Evolutionary conservation across 1,140 invertebrate species (phyloP).

Genomic region (Neodiprion lecontei): DNA sequence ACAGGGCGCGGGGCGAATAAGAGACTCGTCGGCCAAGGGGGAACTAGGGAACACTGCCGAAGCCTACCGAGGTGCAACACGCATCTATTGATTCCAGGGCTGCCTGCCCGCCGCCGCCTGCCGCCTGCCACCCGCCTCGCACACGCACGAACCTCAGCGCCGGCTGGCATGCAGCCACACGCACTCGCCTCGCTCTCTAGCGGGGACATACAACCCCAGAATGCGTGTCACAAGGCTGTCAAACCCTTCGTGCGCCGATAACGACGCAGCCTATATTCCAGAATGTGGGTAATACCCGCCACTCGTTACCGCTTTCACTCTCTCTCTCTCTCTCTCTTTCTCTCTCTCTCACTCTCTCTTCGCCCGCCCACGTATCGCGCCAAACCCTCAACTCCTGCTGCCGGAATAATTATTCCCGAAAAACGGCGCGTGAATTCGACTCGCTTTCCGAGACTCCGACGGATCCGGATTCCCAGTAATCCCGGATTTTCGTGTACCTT

Average conservation of each 20-base stretch:
- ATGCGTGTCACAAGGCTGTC: conserved; percentile 6
- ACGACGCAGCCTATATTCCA: not conserved
- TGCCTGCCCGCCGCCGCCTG: conserved; percentile 30
- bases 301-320: not conserved
- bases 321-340: not conserved
- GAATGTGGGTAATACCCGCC: conserved; percentile 3
- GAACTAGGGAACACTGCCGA: not conserved
- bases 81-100: conserved; percentile 56
- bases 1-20: conserved; percentile 32
- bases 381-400: not conserved
- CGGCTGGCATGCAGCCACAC: conserved; percentile 29
- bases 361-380: not conserved
- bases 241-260: conserved; percentile 6
- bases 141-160: not conserved
- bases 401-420: too few relatives aligned
- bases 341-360: not conserved
- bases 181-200: conserved; percentile 27
- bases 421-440: too few relatives aligned
- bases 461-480: too few relatives aligned
- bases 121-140: conserved; percentile 9
- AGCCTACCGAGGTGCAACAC: conserved; percentile 47
- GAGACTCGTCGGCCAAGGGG: too few relatives aligned
- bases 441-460: too few relatives aligned
- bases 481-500: too few relatives aligned
- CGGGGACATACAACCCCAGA: conserved; percentile 26